phyloP scores from a whole-genome alignment of 2,113 vertebrate species.

The Leptobrachium leishanense region DNA sequence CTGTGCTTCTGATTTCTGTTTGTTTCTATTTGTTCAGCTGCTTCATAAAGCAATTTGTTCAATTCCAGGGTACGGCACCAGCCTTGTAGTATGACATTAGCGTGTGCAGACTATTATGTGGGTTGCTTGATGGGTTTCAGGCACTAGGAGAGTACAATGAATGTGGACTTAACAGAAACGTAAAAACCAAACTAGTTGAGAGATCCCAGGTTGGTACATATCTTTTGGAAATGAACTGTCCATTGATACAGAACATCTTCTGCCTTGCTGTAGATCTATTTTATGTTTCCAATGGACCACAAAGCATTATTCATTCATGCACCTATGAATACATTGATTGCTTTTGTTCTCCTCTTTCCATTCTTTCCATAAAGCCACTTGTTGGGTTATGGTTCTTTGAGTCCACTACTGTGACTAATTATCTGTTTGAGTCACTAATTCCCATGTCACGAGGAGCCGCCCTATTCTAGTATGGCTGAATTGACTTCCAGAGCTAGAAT shows the following conservation, averaged over 20 bases:
- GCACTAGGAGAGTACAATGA: neutral
- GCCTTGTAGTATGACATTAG: constrained; percentile 1
- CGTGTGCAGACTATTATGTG: neutral
- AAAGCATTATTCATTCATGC: neutral
- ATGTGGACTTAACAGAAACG: neutral
- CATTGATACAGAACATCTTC: neutral
- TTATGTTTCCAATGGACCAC: neutral
- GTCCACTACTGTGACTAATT: too few species aligned
- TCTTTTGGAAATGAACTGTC: neutral
- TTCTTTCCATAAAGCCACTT: too few species aligned
- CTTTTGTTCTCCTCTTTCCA: too few species aligned
- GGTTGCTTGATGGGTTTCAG: neutral
- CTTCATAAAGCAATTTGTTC: neutral
- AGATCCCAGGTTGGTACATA: neutral
- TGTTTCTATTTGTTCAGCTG: constrained; percentile 26
- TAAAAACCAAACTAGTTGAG: constrained; percentile 3
- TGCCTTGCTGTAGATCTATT: neutral
- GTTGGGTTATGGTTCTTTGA: too few species aligned
- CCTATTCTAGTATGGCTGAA: too few species aligned
- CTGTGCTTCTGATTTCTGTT: neutral
- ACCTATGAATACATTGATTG: too few species aligned
- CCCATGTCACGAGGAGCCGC: too few species aligned
- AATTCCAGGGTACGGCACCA: neutral
- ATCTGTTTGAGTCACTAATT: too few species aligned
- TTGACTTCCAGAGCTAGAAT: too few species aligned